phyloP scores from a whole-genome alignment of 92 coral and sea anemone species.

The Diadumene lineata region DNA sequence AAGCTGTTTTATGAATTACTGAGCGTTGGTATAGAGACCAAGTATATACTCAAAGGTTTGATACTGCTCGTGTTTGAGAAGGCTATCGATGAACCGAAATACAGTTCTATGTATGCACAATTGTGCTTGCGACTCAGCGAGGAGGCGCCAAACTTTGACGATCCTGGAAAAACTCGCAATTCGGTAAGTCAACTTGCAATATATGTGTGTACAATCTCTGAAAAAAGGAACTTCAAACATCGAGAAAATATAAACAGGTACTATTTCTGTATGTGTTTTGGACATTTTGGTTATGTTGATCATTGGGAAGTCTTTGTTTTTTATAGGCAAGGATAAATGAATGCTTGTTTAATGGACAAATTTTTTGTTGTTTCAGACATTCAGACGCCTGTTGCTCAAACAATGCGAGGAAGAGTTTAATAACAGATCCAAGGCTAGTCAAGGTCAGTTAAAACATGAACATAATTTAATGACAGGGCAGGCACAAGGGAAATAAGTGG shows the following conservation, averaged over 20 bases:
- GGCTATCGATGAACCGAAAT: conserved; percentile 99
- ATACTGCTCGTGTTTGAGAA: conserved; percentile 98
- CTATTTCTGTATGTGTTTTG: too few relatives aligned
- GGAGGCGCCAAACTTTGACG: conserved; percentile 99
- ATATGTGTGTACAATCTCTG: too few relatives aligned
- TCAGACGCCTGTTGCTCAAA: conserved; percentile 97
- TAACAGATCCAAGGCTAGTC: conserved; percentile 98
- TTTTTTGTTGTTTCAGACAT: too few relatives aligned
- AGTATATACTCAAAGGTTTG: conserved; percentile 94
- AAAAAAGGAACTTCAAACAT: too few relatives aligned
- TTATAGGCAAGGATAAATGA: too few relatives aligned
- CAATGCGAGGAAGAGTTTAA: conserved; percentile 99
- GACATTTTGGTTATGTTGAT: too few relatives aligned
- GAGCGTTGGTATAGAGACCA: conserved; percentile 90
- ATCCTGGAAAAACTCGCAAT: conserved; percentile 99
- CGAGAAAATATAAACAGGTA: too few relatives aligned
- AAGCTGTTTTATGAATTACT: conserved; percentile 84
- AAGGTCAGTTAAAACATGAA: conserved; percentile 60
- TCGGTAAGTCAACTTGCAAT: conserved; percentile 59
- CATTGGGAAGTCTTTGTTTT: too few relatives aligned
- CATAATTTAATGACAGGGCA: not conserved
- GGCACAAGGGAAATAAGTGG: too few relatives aligned
- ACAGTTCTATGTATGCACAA: conserved; percentile 99
- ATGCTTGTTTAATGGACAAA: too few relatives aligned
- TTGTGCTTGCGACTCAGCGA: conserved; percentile 99